phyloP scores from a whole-genome alignment of 1,140 invertebrate species.

The Dysdera silvatica region DNA sequence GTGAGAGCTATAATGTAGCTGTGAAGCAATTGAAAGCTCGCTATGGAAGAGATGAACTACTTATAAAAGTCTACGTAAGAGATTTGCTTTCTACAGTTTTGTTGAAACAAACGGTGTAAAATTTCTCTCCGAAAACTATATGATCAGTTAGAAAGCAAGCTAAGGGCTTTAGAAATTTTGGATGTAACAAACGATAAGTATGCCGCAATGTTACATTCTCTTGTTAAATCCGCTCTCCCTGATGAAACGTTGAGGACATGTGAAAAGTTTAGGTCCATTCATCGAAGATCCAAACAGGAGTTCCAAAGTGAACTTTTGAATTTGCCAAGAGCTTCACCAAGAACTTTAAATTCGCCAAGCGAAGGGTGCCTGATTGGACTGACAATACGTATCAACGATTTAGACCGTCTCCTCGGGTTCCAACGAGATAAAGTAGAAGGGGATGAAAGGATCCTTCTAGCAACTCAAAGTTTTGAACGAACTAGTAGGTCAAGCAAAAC shows the following conservation, averaged over 20 bases:
- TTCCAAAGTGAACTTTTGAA: not conserved
- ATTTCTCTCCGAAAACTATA: conserved; percentile 13
- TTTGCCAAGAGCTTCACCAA: too few relatives aligned
- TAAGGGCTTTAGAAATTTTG: conserved; percentile 40
- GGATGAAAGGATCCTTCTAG: not conserved
- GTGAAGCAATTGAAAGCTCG: not conserved
- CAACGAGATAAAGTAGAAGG: not conserved
- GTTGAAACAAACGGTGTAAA: not conserved
- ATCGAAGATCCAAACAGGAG: not conserved
- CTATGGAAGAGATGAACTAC: conserved; percentile 4
- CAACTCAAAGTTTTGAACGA: not conserved
- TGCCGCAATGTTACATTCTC: conserved; percentile 40
- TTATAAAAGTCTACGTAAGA: not conserved
- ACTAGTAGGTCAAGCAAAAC: not conserved
- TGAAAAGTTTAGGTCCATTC: not conserved
- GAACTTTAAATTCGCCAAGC: not conserved
- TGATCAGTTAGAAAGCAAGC: conserved; percentile 31
- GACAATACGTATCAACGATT: not conserved
- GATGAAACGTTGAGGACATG: conserved; percentile 19
- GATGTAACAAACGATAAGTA: conserved; percentile 40
- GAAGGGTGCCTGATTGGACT: too few relatives aligned
- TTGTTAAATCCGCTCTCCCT: conserved; percentile 38
- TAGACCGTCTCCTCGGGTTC: conserved; percentile 8
- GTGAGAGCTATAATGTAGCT: not conserved
- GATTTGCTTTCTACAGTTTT: conserved; percentile 33